Evolutionary conservation across 2,797 vertebrate species (phyloP).

Genomic region (Pteropus rufus): DNA sequence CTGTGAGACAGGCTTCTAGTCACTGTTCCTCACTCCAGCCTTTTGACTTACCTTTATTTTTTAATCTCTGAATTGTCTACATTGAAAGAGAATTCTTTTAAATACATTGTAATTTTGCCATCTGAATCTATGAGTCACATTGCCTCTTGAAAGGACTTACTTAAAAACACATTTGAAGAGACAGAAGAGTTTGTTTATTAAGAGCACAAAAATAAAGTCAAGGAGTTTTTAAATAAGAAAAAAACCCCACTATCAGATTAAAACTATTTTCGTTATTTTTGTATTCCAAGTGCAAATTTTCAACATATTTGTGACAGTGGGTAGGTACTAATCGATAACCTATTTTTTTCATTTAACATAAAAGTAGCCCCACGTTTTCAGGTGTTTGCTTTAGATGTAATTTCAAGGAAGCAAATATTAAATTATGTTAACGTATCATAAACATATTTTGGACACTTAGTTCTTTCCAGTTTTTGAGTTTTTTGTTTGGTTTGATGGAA

Average conservation of each 20-base stretch:
- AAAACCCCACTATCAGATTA: neutral
- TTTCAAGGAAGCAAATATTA: constrained; percentile 12
- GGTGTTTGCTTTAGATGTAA: neutral
- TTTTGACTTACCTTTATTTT: neutral
- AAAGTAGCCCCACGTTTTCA: neutral
- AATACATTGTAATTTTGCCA: neutral
- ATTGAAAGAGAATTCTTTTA: constrained; percentile 24
- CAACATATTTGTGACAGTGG: neutral
- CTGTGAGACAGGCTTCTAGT: neutral
- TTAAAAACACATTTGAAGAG: constrained; percentile 36
- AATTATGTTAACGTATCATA: neutral
- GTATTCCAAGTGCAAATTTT: neutral
- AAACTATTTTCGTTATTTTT: neutral
- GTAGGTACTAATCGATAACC: neutral
- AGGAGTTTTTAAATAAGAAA: neutral
- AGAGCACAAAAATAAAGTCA: constrained; percentile 18
- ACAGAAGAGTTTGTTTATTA: constrained; percentile 1
- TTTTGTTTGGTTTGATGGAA: neutral
- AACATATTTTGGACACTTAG: neutral
- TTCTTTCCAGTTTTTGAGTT: constrained; percentile 16
- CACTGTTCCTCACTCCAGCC: neutral
- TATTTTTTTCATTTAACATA: neutral
- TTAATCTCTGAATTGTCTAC: neutral
- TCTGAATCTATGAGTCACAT: neutral
- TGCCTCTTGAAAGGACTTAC: neutral